phyloP scores from a whole-genome alignment of 2,113 vertebrate genomes.

The Odocoileus virginianus region DNA sequence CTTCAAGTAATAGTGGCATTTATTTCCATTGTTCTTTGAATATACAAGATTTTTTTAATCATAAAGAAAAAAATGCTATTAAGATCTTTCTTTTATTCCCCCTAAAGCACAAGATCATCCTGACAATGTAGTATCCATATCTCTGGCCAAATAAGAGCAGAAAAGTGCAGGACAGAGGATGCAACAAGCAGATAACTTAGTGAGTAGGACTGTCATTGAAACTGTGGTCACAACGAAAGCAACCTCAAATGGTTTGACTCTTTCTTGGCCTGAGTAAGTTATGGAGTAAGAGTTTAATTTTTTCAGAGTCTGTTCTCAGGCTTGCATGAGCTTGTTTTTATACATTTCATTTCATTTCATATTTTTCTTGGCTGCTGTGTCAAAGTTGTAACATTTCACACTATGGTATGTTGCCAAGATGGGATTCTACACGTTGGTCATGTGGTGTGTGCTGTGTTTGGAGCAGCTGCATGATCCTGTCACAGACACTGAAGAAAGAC shows the following conservation, averaged over 20 bases:
- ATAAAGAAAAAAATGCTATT: neutral
- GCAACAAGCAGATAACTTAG: neutral
- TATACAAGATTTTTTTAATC: neutral
- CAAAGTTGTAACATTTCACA: slow-evolving; percentile 41
- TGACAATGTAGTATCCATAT: neutral
- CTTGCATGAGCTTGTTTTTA: slow-evolving; percentile 2
- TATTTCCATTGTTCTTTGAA: neutral
- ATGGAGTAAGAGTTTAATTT: slow-evolving; percentile 3
- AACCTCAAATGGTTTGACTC: neutral
- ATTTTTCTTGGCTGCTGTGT: slow-evolving; percentile 46
- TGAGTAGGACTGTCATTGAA: neutral
- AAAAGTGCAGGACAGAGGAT: neutral
- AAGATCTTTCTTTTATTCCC: neutral
- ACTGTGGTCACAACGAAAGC: neutral
- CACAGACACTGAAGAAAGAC: neutral
- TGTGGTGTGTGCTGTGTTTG: neutral
- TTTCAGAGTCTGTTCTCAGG: slow-evolving; percentile 13
- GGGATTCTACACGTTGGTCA: neutral
- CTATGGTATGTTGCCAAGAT: neutral
- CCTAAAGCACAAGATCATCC: neutral
- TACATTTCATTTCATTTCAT: slow-evolving; percentile 55
- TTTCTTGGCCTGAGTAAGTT: neutral
- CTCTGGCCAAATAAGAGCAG: neutral
- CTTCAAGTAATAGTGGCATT: neutral
- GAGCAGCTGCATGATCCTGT: neutral